Evolutionary conservation across 2,888 invertebrate species (phyloP), one percentile per base, ranked within the genome.

Genomic region (Drosophila mulleri): DNA sequence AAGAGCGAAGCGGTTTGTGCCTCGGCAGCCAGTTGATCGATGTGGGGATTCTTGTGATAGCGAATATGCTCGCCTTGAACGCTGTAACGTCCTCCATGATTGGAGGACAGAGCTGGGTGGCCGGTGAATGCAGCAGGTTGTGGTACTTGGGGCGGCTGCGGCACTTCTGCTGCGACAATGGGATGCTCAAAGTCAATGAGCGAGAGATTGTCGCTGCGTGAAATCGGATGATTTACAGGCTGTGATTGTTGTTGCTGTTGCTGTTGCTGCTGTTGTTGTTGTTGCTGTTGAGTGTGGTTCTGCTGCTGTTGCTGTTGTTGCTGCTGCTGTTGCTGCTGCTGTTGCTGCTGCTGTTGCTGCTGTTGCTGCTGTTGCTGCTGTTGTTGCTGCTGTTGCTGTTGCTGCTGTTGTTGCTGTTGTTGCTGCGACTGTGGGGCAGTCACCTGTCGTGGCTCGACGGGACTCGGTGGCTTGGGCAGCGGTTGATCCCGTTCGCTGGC

Each of bases 1-100:
- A 92, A 92, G 0, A 92, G 82, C 6, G 92, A 92, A 47, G 91
- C 91, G 3, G 91, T 83, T 60, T 87, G 89, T 16, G 92, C 91
- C 74, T 91, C 91, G 12, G 91, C 84, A 0, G 90, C 91, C 75
- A 92, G 42, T 67, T 92, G 91, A 61, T 92, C 91, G 23, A 91
- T 82, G 53, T 86, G 84, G 6, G 78, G 72, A 60, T 68, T 83
- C 35, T 75, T 83, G 7, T 67, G 79, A 20, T 78, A 83, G 18
- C 84, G 82, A 45, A 66, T 77, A 32, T 88, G 84, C n/a, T 82
- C 78, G 3, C 67, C 75, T 44, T 68, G 67, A 7, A 58, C 39
- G 29, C 62, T 64, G 7, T 66, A 79, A 5, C 67, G 82, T 3
- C 77, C 76, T 3, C 77, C 76, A 9, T 72, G 58, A n/a, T 63